Conservation (phyloP, 2,113 vertebrate species). For the Gymnarchus niloticus region DNA sequence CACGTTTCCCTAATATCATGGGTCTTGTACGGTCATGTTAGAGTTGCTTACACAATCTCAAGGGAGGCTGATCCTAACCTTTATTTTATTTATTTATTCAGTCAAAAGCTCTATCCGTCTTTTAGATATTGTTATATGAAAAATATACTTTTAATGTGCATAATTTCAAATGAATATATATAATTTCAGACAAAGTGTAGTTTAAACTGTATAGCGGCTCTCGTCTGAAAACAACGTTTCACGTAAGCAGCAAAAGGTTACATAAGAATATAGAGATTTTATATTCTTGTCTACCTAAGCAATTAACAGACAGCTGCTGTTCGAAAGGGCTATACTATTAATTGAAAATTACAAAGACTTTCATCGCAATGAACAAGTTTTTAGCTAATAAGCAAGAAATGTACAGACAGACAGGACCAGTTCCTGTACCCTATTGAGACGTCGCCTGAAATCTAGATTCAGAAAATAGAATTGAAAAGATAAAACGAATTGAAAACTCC, state of each 20-base stretch:
- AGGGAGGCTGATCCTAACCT: no score
- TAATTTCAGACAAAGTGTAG: not conserved
- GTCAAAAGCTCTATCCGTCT: not conserved
- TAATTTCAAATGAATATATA: not conserved
- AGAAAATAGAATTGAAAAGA: not conserved
- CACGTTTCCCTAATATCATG: no score
- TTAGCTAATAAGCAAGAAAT: not conserved
- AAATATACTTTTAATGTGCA: not conserved
- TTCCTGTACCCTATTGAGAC: not conserved
- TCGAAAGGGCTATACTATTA: not conserved
- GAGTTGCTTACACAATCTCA: no score
- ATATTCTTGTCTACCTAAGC: not conserved
- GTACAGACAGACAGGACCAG: not conserved
- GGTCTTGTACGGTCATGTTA: no score
- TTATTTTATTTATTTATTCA: no score
- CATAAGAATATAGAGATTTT: not conserved
- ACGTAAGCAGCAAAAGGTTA: not conserved
- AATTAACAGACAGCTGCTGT: not conserved
- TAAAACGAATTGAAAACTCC: constrained; percentile 48
- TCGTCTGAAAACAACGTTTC: not conserved
- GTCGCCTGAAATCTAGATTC: not conserved
- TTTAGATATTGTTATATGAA: not conserved
- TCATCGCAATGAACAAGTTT: not conserved
- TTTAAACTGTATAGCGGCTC: not conserved
- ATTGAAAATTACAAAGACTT: not conserved